These are phyloP conservation scores for Momotus momota DNA, from an alignment of 2,797 vertebrate genomes.

Conservation along the genomic window DNA sequence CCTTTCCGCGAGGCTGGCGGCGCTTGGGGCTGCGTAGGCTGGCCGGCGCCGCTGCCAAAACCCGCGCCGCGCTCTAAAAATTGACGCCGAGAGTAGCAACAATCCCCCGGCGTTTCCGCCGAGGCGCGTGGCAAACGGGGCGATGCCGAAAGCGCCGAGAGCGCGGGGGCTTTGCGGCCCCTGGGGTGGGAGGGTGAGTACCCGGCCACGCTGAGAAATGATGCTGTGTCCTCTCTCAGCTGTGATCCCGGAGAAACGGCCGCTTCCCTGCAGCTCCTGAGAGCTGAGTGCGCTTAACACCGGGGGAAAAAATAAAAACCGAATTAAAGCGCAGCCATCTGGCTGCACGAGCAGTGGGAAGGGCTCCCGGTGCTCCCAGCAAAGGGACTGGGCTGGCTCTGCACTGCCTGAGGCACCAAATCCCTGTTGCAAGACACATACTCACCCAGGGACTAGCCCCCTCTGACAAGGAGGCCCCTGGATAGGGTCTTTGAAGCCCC, in stretches of 20 bases:
- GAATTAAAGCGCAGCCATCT: background rate
- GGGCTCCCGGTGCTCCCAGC: background rate
- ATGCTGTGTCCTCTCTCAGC: accelerated
- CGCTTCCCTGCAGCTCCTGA: background rate
- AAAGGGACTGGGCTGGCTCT: background rate
- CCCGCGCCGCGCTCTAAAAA: background rate
- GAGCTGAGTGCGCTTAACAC: accelerated
- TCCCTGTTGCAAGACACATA: background rate
- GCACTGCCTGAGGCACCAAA: accelerated
- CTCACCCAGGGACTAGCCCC: background rate
- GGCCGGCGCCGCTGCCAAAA: background rate
- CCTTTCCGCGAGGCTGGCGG: background rate
- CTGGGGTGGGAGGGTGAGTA: accelerated
- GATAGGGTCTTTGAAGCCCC: background rate
- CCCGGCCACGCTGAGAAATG: accelerated
- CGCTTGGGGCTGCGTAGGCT: background rate
- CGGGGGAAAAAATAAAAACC: accelerated
- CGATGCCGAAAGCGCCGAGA: accelerated
- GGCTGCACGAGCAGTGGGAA: background rate
- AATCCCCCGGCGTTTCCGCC: background rate
- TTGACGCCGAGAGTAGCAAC: background rate
- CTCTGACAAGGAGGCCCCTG: background rate
- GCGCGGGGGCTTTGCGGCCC: accelerated
- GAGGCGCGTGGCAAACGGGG: accelerated
- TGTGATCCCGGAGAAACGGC: accelerated